Evolutionary conservation across 2,888 invertebrate genomes (phyloP).

Genomic region (Eupithecia subumbrata): DNA sequence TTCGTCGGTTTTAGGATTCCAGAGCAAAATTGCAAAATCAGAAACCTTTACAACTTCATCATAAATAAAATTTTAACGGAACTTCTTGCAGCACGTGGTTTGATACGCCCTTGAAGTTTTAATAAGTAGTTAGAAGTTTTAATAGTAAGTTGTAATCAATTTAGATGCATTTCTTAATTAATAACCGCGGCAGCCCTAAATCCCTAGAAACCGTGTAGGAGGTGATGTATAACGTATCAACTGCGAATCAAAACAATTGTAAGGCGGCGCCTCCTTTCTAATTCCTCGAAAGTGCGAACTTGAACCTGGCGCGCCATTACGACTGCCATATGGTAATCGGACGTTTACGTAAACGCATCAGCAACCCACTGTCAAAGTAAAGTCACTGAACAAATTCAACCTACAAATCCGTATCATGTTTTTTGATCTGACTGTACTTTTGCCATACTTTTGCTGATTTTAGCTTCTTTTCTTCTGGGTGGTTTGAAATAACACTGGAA

Average conservation of each 20-base stretch:
- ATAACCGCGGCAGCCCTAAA: not conserved
- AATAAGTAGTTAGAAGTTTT: no score
- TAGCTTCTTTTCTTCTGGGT: no score
- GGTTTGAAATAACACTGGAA: no score
- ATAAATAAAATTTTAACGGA: not conserved
- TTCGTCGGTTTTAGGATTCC: no score
- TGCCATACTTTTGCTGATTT: no score
- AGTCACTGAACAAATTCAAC: not conserved
- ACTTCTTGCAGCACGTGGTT: not conserved
- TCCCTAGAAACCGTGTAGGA: slow-evolving; percentile 19
- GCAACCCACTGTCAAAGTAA: not conserved
- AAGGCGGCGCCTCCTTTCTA: slow-evolving; percentile 39
- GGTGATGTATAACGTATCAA: slow-evolving; percentile 21
- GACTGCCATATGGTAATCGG: not conserved
- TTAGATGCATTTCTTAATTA: not conserved
- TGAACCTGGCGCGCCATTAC: slow-evolving; percentile 32
- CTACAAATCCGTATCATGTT: no score
- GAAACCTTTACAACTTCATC: not conserved
- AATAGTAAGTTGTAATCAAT: not conserved
- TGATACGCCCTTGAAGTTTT: not conserved
- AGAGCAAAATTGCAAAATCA: not conserved
- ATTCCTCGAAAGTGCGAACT: slow-evolving; percentile 45
- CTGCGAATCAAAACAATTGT: slow-evolving; percentile 26
- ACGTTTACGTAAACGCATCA: slow-evolving; percentile 3
- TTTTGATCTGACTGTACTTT: no score